A percentile compares a stretch with the other conserved stretches of the same genome.
These are phyloP conservation scores for Chrysopilus asiliformis DNA, from an alignment of 2,888 invertebrate genomes.

Conservation along the genomic window DNA sequence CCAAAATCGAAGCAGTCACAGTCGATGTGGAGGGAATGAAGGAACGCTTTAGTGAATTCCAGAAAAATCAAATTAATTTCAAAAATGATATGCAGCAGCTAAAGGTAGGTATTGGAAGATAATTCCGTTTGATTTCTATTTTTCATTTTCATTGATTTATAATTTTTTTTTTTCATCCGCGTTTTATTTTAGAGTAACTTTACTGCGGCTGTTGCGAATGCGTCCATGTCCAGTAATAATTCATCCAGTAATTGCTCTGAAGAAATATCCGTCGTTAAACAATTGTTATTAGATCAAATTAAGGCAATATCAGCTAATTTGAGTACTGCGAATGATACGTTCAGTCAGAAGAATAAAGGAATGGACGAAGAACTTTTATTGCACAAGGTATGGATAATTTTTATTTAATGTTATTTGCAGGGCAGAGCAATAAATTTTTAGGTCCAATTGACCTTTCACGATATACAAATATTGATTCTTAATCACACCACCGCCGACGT, in stretches of 20 bases:
- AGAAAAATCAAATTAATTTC: conserved; percentile 23
- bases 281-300: conserved; percentile 19
- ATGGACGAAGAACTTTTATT: conserved; percentile 23
- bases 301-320: conserved; percentile 23
- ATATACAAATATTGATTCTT: too few species aligned
- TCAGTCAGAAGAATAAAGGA: conserved; percentile 26
- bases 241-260: conserved; percentile 22
- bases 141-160: background rate
- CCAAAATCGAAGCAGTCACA: conserved; percentile 31
- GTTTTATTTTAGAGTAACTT: conserved; percentile 23
- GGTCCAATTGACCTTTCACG: too few species aligned
- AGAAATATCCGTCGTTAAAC: conserved; percentile 20
- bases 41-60: conserved; percentile 25
- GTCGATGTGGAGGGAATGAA: conserved; percentile 30
- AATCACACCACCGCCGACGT: too few species aligned
- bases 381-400: conserved; percentile 22
- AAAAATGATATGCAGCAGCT: conserved; percentile 21
- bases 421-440: too few species aligned
- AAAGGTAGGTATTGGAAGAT: conserved; percentile 13
- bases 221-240: too few species aligned
- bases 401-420: background rate
- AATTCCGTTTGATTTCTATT: background rate
- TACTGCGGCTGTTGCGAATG: conserved; percentile 17
- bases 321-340: conserved; percentile 25
- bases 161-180: background rate